Percentiles rank a stretch among this genome's conserved stretches.
Evolutionary conservation across 2,113 vertebrate genomes (phyloP).

Genomic region (Rhinolophus sinicus): DNA sequence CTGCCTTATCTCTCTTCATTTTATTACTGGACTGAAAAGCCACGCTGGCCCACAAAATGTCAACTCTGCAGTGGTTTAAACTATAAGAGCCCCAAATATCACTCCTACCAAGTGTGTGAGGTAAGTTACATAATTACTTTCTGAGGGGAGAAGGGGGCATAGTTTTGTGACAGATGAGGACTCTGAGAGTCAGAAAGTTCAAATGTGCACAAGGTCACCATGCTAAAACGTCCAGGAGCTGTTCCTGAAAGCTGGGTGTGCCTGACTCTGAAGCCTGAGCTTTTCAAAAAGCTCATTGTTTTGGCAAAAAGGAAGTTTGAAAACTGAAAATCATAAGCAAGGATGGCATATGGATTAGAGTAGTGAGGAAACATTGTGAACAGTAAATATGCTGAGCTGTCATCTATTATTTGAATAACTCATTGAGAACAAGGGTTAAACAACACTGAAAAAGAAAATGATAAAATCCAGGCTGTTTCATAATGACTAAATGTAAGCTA

Average conservation of each 20-base stretch:
- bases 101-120: neutral
- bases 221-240: neutral
- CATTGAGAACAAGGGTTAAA: neutral
- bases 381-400: neutral
- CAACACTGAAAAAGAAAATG: neutral
- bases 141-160: neutral
- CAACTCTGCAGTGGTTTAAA: neutral
- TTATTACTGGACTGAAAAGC: neutral
- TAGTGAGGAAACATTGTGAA: neutral
- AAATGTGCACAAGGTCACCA: neutral
- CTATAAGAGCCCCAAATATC: neutral
- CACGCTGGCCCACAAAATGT: neutral
- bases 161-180: neutral
- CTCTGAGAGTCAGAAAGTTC: neutral
- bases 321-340: neutral
- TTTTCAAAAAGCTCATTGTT: neutral
- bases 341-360: neutral
- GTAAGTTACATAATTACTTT: neutral
- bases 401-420: neutral
- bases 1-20: neutral
- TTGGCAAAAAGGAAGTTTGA: neutral
- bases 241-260: neutral
- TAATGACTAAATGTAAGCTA: neutral
- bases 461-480: neutral
- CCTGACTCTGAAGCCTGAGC: neutral